Evolutionary conservation across 2,113 vertebrate genomes (phyloP), one percentile per base, ranked within the genome.

Genomic region (Condylura cristata): DNA sequence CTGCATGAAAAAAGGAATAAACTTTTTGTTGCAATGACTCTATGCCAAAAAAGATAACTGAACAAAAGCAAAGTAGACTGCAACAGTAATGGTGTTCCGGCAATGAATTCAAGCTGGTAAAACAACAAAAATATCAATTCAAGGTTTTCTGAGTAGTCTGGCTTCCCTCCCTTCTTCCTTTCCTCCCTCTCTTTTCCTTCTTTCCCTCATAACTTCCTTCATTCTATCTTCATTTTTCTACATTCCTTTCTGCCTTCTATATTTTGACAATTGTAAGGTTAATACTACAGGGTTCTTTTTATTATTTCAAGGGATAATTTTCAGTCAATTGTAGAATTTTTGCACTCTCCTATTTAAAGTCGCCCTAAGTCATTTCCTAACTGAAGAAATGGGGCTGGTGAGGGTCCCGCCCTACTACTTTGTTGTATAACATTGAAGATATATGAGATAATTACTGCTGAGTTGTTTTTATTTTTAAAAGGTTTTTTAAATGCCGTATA

Each of bases 291-390:
- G 1, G 22, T 6, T 61, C 11, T 72, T 80, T 71, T 84, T 5
- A 51, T 51, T 51, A 92, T 71, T 84, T 60, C 39, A 89, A 78
- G 78, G 32, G 72, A 80, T 12, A 84, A 18, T 78, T 79, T 90
- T 58, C 32, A 60, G 63, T 4, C 4, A 70, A 37, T 68, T 65
- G 56, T 44, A 65, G 28, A 65, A 81, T 66, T 60, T 60, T 56
- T 80, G 44, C 70, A 28, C 2, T 34, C 80, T 63, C n/a, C 7
- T 66, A 46, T 84, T 80, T 76, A 86, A 89, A 61, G 5, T 44
- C 8, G 46, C 53, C 56, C 44, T 68, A 8, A 10, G 39, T 90
- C 53, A 30, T 61, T 80, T 82, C 37, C 18, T 78, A 85, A 75
- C 1, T 92, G 34, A 90, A 81, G 53, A 88, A 48, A 9, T 61